Percentiles rank a stretch among this genome's conserved stretches.
Conservation (phyloP, 1,140 invertebrate genomes). For the Drosophila sucinea region DNA sequence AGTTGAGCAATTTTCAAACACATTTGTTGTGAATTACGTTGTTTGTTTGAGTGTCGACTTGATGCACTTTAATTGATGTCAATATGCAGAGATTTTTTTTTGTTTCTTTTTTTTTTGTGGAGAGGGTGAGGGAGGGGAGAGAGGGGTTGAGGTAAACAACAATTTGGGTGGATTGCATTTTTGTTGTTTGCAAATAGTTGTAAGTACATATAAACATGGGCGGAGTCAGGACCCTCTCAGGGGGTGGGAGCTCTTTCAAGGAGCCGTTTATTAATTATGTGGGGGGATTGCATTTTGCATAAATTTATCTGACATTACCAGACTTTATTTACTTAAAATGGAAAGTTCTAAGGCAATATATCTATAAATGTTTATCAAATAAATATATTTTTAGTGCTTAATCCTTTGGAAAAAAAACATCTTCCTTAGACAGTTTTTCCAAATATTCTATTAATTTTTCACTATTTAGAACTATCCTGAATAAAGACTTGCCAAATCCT, state of each 20-base stretch:
- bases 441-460: too few species aligned
- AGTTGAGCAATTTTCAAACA: conserved; percentile 56
- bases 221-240: neutral
- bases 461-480: too few species aligned
- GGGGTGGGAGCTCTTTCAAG: too few species aligned
- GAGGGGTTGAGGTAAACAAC: conserved; percentile 25
- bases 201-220: neutral
- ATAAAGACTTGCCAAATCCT: too few species aligned
- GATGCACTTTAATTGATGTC: conserved; percentile 82
- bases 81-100: conserved; percentile 77
- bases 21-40: conserved; percentile 82
- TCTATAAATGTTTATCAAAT: too few species aligned
- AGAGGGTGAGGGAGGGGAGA: neutral
- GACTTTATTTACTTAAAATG: too few species aligned
- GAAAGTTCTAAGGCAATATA: too few species aligned
- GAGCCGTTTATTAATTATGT: too few species aligned
- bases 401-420: too few species aligned
- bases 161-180: conserved; percentile 61
- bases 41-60: conserved; percentile 79
- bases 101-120: conserved; percentile 36
- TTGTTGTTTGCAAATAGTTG: conserved; percentile 78
- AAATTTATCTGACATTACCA: too few species aligned
- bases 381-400: too few species aligned
- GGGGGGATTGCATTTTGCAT: too few species aligned
- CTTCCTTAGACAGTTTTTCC: neutral